A percentile compares a stretch with the other conserved stretches of the same genome.
Conservation (phyloP, 2,797 vertebrate species). For the Perodicticus potto region DNA sequence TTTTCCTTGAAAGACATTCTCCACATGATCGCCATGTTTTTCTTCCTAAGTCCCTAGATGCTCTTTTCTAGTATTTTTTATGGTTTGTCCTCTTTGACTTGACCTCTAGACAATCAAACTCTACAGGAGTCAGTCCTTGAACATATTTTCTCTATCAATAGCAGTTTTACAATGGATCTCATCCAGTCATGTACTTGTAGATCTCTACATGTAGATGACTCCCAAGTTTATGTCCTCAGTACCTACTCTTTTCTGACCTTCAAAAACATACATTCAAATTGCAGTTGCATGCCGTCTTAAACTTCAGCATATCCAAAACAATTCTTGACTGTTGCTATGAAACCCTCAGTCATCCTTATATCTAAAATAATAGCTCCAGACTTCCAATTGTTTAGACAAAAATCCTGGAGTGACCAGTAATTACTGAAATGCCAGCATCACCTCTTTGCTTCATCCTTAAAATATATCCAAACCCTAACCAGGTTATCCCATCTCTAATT, state of each 20-base stretch:
- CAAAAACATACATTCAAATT: background rate
- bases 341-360: background rate
- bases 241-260: background rate
- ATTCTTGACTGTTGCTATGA: background rate
- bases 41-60: background rate
- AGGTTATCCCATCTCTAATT: background rate
- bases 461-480: background rate
- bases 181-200: background rate
- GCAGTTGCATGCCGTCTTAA: background rate
- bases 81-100: background rate
- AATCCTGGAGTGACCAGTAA: background rate
- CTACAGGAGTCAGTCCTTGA: background rate
- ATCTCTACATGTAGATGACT: background rate
- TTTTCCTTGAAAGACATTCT: background rate
- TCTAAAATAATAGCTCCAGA: background rate
- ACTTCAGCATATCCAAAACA: background rate
- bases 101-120: background rate
- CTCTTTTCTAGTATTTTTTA: background rate
- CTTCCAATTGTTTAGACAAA: background rate
- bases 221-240: background rate
- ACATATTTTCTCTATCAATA: background rate
- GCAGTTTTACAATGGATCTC: background rate
- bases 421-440: background rate
- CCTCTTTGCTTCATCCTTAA: constrained; percentile 3
- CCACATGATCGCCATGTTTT: background rate